These are phyloP conservation scores for Aphelocoma coerulescens DNA, from an alignment of 2,113 vertebrate genomes.

Conservation along the genomic window DNA sequence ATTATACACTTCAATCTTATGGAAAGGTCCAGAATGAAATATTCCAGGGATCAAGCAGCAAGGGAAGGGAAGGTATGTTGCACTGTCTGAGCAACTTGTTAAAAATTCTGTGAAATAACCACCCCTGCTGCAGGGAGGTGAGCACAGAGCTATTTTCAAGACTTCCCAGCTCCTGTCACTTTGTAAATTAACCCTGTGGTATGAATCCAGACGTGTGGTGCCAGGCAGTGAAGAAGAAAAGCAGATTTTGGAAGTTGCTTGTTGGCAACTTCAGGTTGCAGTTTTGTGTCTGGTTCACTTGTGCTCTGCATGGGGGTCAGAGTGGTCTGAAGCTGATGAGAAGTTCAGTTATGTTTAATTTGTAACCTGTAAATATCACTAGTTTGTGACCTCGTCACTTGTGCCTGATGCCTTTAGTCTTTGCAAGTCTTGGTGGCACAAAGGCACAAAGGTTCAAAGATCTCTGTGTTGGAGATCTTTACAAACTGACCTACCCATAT, in stretches of 20 bases:
- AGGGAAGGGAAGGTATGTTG: background rate
- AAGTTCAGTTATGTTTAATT: background rate
- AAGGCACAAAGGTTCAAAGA: background rate
- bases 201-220: fast-evolving
- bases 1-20: background rate
- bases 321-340: background rate
- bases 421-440: background rate
- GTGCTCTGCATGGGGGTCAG: background rate
- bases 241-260: background rate
- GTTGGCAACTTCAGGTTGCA: background rate
- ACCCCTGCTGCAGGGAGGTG: background rate
- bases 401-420: background rate
- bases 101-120: background rate
- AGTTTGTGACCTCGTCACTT: background rate
- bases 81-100: background rate
- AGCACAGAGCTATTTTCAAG: background rate
- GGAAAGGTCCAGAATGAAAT: background rate
- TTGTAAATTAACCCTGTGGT: background rate
- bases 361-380: background rate
- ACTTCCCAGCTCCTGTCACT: background rate
- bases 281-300: background rate
- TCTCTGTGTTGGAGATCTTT: background rate
- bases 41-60: background rate
- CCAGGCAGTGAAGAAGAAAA: background rate
- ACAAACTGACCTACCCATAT: background rate